Evolutionary conservation across 2,888 invertebrate species (phyloP), one percentile per base, ranked within the genome.

Genomic region (Horisme vitalbata): DNA sequence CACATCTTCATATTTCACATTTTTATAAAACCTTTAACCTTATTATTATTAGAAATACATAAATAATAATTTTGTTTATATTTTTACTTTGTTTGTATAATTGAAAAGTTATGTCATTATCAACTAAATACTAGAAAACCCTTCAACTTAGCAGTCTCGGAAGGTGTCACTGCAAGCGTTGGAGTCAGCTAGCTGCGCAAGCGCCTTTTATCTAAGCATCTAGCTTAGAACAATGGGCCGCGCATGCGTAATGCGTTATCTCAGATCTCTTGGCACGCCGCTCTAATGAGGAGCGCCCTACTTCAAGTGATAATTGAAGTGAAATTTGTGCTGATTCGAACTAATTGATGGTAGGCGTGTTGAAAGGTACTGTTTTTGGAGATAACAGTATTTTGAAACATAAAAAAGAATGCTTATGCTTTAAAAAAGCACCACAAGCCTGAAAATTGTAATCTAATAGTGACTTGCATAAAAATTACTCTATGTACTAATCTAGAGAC

Each of bases 201-300:
- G 52, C 54, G 41, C 51, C 48, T 55, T 50, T 53, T 65, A 72
- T 71, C 74, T 72, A 67, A 68, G 70, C 65, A 70, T 72, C 71
- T 70, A 69, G 31, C 15, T 30, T 23, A 23, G 85, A 81, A 89
- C 88, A 89, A 89, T 89, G 74, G 82, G 52, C 52, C 64, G 79
- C 83, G 85, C 83, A 86, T 87, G 87, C 88, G 88, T 86, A 86
- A 83, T 83, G 80, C 78, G 82, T 87, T 89, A 89, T 88, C 88
- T 78, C 60, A 70, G 71, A 87, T 87, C 84, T 83, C 79, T 87
- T 86, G 78, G 85, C 71, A 83, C 83, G 86, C 79, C 73, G 70
- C 79, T 78, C 75, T 88, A 88, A 88, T 88, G 86, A 87, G 84
- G 71, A 81, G 68, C 68, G 67, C 77, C 80, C 87, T 70, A 84